Base-by-base conservation (phyloP, 2,113 vertebrate species). In the Microtus montanus region DNA sequence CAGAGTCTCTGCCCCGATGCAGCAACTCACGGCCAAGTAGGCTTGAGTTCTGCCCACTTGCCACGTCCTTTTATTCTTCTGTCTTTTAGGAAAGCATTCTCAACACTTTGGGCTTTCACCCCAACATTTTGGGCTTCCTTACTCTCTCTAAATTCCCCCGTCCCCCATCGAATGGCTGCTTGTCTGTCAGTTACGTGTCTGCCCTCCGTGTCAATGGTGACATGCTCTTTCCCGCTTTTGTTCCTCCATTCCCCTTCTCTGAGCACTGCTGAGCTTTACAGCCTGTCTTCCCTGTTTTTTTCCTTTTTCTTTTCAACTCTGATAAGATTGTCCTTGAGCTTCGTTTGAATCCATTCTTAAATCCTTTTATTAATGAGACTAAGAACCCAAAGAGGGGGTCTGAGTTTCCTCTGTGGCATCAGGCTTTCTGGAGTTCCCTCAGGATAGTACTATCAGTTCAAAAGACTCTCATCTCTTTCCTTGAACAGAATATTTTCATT, bases 331-430 rank as follows among this genome's bases (percentile, higher is more conserved):
- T 58, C 52, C 49, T 58, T 82, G 52, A 38, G 35, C 11, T 58
- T n/a, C 3, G 0, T 38, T n/a, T 82, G 79, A 3, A 11, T 26
- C 52, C 22, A 14, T 58, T 24, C 52, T 82, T 24, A 58, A 58
- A 7, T 58, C 14, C 79, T 58, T 38, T 38, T 58, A 82, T 38
- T 26, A 82, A 82, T 38, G 52, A 58, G 78, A n/a, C 11, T 44
- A 75, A 26, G 35, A 82, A 26, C 11, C 54, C 52, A 26, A 80
- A 58, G 49, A 58, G 20, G 5, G 35, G 35, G 9, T 33, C 78
- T 28, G 19, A n/a, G 49, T n/a, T 79, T 24, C 11, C 5, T 52
- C 14, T 24, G 14, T n/a, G 3, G 3, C 1, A 1, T 20, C 2
- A 15, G 64, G 33, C 30, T 35, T 77, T 77, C 63, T 70, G 13